These are phyloP conservation scores for Vespertilio murinus DNA, from an alignment of 2,797 vertebrate genomes.

Conservation along the genomic window DNA sequence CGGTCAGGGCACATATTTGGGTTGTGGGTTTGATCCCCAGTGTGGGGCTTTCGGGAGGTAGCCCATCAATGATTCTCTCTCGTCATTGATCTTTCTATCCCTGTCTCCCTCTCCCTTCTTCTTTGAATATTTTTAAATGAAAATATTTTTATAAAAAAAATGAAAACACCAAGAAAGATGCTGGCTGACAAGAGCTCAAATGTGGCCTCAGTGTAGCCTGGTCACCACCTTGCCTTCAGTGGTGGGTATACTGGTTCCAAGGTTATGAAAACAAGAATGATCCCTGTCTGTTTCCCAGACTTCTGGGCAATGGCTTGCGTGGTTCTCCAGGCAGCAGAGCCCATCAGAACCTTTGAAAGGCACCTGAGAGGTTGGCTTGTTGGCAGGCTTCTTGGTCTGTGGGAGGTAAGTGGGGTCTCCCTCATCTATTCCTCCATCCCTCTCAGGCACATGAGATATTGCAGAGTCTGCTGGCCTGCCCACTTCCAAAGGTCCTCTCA, in stretches of 20 bases:
- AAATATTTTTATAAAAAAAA: no score
- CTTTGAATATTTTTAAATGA: no score
- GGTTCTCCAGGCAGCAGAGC: not conserved
- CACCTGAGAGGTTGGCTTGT: not conserved
- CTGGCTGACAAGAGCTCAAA: slow-evolving; percentile 61
- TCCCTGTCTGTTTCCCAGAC: not conserved
- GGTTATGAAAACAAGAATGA: not conserved
- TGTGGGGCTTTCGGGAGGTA: no score
- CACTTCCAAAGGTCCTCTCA: not conserved
- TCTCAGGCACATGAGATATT: not conserved
- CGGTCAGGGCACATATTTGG: no score
- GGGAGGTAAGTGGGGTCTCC: not conserved
- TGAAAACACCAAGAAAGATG: slow-evolving; percentile 65
- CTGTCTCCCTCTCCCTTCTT: no score
- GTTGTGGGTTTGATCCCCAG: no score
- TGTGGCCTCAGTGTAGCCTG: slow-evolving; percentile 1
- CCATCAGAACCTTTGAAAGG: not conserved
- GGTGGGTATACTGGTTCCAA: not conserved
- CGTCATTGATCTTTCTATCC: no score
- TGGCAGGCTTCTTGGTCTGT: not conserved
- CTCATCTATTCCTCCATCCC: no score
- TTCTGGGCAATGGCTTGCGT: not conserved
- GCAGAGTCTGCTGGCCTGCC: not conserved
- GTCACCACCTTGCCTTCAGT: slow-evolving; percentile 35
- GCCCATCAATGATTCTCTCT: no score